Base-by-base conservation (phyloP, 2,797 vertebrate genomes). In the Cottoperca gobio region DNA sequence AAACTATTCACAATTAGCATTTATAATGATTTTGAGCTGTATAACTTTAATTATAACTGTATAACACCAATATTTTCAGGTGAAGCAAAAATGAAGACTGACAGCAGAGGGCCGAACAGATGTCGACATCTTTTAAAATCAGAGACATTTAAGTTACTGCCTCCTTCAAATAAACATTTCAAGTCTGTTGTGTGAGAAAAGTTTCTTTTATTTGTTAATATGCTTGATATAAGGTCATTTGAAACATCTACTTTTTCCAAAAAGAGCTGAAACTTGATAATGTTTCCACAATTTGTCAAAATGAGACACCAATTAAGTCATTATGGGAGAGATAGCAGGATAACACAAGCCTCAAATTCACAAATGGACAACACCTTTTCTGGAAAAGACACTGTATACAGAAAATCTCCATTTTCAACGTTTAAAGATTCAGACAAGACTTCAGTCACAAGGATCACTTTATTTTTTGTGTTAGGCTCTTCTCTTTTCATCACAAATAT, bases 361-460 rank as follows among this genome's bases (percentile, higher is more conserved):
- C 55, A 78, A 58, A 48, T 21, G 8, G 48, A 79, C 13, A 67
- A 3, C 23, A 55, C 21, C 9, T 52, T 84, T 62, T 39, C 16
- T 46, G 40, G n/a, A 49, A 50, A 65, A 65, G 24, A 58, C 17
- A 55, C 24, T 14, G 2, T 6, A 26, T 24, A 61, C 23, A 65
- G 16, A 40, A 68, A 72, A 43, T 58, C 24, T 52, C 10, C 11
- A 35, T 59, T 68, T 73, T 55, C 28, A 67, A 62, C 23, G 1
- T 71, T 68, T 16, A 84, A 84, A 43, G 70, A 87, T 67, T 72
- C 52, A 87, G 80, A 84, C 86, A 53, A 85, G 63, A 83, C 78
- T 71, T 64, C 60, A 85, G 73, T 88, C 88, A 91, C 89, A 91
- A 89, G 84, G 86, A 85, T 85, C 82, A 86, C 83, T 89, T 93